Evolutionary conservation across 2,888 invertebrate species (phyloP), one percentile per base, ranked within the genome.

Genomic region (Leptinotarsa rubiginosa): DNA sequence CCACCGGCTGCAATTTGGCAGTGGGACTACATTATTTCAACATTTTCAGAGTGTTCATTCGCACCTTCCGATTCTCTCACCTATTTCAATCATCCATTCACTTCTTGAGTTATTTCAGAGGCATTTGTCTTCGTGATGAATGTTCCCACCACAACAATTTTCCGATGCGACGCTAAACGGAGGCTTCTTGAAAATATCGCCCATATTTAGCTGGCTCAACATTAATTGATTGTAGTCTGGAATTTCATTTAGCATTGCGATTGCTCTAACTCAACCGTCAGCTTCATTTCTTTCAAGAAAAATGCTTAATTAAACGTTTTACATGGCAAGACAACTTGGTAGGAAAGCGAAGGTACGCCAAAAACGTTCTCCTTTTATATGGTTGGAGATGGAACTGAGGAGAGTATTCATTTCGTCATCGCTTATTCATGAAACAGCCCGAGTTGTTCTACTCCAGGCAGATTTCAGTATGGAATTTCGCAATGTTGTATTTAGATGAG

Each of bases 191-290:
- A 67, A 68, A 68, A n/a, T 54, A 68, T 41, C 54, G 25, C 41
- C 68, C 68, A 68, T 68, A 54, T 68, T 54, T 20, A 68, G 68
- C 68, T 54, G n/a, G 68, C 52, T 68, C 49, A 54, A 68, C 68
- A 68, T 68, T 41, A 68, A 68, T 68, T 68, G 68, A 68, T 68
- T 22, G 22, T 52, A 68, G 68, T n/a, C 52, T 52, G 68, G 68
- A 68, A 68, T 68, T 68, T 68, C 68, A 68, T 68, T 68, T 68
- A 41, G 68, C 68, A 54, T 68, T n/a, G 41, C 54, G 52, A 68
- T 68, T 54, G 68, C 68, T 68, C 54, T 68, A 68, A 54, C 68
- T 68, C 54, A 25, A 54, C 54, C 68, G 52, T 31, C 68, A 54
- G 68, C 31, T 54, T 52, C 41, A 68, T 68, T 25, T 68, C 68